Evolutionary conservation across 2,888 invertebrate genomes (phyloP).

Genomic region (Diaprepes abbreviatus): DNA sequence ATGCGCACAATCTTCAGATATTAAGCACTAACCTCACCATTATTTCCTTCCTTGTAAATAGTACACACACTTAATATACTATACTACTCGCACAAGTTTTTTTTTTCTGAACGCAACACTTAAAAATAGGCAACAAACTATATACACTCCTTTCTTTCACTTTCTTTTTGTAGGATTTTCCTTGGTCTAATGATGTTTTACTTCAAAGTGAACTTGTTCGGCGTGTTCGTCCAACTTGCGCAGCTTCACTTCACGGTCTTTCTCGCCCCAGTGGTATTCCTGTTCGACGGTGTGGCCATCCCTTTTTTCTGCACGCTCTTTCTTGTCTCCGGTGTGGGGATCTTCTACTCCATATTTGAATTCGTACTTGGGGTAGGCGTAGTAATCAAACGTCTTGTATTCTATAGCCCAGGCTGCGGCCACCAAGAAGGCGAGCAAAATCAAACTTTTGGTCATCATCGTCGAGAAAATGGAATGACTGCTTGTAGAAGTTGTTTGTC

Average conservation of each 20-base stretch:
- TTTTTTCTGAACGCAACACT: slow-evolving; percentile 9
- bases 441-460: slow-evolving; percentile 30
- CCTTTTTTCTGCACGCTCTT: slow-evolving; percentile 44
- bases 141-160: neutral
- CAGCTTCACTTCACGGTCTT: slow-evolving; percentile 45
- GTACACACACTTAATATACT: neutral
- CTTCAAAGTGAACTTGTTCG: slow-evolving; percentile 35
- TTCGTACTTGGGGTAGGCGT: slow-evolving; percentile 47
- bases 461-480: neutral
- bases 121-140: neutral
- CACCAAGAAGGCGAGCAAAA: slow-evolving; percentile 27
- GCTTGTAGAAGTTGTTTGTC: neutral
- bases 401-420: slow-evolving; percentile 27
- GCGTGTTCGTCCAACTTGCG: slow-evolving; percentile 42
- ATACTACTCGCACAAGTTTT: neutral
- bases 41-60: too few species aligned
- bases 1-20: too few species aligned
- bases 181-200: slow-evolving; percentile 4
- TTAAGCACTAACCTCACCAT: too few species aligned
- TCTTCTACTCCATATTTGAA: slow-evolving; percentile 49
- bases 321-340: slow-evolving; percentile 43
- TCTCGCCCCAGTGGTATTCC: slow-evolving; percentile 46
- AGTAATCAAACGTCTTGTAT: slow-evolving; percentile 39
- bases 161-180: neutral
- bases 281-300: slow-evolving; percentile 43